Base-by-base conservation (phyloP, 1,140 invertebrate species). In the Temnothorax curvispinosus region DNA sequence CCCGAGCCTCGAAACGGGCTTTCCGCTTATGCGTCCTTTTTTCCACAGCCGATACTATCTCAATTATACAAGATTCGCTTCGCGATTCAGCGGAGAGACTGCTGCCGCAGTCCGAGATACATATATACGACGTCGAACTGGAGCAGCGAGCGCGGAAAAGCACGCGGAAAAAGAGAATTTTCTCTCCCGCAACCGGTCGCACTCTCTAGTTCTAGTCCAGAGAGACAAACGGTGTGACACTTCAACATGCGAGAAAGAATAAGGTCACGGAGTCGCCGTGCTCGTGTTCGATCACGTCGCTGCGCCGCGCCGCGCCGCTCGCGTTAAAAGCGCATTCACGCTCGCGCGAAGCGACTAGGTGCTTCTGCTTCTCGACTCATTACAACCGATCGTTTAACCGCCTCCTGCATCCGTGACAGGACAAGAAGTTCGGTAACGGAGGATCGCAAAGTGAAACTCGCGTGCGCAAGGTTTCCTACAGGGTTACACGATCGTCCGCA, bases 381-480 rank as follows among this genome's bases (percentile, higher is more conserved):
- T 11, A 56, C 41, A 18, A 13, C 9, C 60, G 64, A 74, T 60
- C 27, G 18, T n/a, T 67, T 84, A 52, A 15, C 21, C 56, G 58
- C 58, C 35, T 47, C 47, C 38, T 13, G 84, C 78, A 89, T 78
- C 84, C 74, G 74, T 84, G 86, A 90, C 86, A 56, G 65, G 72
- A 75, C 69, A 81, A 87, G 64, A 82, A 64, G 74, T 81, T 87
- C 67, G 60, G 85, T 92, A 92, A 92, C 80, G 69, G 85, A 76
- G 78, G 65, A 60, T 62, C 80, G 90, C 92, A 89, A 92, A 90
- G 91, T 93, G 92, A 93, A 93, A 93, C 92, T 92, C 88, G 65
- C 85, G 91, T 80, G 90, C 80, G 58, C 69, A 89, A 90, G 86
- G 88, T 92, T 92, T 90, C 85, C 88, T 90, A 90, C 87, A 89